Conservation (phyloP, 2,888 invertebrate species). For the Diaprepes abbreviatus region DNA sequence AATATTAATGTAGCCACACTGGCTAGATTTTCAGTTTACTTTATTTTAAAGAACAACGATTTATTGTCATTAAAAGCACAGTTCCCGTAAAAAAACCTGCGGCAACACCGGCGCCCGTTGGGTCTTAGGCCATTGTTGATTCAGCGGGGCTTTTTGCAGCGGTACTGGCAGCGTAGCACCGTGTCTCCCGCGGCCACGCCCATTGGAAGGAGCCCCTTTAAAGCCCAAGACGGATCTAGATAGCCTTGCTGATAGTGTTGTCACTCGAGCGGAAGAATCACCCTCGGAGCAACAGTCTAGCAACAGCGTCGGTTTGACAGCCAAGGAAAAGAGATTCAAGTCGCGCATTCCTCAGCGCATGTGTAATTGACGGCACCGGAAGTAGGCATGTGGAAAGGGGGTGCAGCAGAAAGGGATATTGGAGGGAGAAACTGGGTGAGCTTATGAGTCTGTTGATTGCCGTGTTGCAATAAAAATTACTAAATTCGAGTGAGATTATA, state of each 20-base stretch:
- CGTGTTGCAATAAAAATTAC: conserved; percentile 3
- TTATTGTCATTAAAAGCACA: neutral
- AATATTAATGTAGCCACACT: too few species aligned
- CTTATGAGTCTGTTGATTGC: neutral
- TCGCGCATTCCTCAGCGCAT: conserved; percentile 59
- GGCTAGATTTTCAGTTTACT: too few species aligned
- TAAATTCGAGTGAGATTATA: conserved; percentile 17
- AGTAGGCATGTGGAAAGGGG: conserved; percentile 36
- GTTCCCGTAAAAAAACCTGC: conserved; percentile 14
- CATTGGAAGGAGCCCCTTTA: neutral
- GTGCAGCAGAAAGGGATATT: conserved; percentile 18
- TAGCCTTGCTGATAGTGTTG: conserved; percentile 55
- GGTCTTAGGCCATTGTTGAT: conserved; percentile 20
- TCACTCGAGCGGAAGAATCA: conserved; percentile 57
- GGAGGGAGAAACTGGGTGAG: conserved; percentile 16
- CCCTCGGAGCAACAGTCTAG: conserved; percentile 14
- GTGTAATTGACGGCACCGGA: conserved; percentile 55
- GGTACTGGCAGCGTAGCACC: conserved; percentile 31
- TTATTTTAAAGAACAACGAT: too few species aligned
- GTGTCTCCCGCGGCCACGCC: conserved; percentile 19
- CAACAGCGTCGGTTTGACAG: conserved; percentile 11
- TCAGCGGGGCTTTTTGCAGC: conserved; percentile 33
- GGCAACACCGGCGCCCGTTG: conserved; percentile 45
- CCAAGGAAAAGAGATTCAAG: conserved; percentile 53
- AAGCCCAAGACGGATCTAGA: conserved; percentile 37